Evolutionary conservation across 2,888 invertebrate species (phyloP), one percentile per base, ranked within the genome.

Genomic region (Tromatobia lineatoria): DNA sequence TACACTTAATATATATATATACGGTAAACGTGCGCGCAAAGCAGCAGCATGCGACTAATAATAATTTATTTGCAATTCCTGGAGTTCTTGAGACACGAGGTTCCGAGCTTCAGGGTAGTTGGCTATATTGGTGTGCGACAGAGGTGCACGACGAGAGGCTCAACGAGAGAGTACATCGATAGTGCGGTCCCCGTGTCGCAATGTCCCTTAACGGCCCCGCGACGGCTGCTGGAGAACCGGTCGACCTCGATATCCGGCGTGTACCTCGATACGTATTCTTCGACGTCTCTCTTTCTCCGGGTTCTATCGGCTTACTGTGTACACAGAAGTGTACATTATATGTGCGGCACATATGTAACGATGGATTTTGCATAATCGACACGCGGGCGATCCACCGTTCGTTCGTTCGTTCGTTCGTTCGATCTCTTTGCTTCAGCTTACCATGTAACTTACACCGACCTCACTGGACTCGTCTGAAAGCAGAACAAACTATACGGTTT

Each of bases 151-250:
- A 67, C 59, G 79, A 8, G 71, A 79, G 64, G 38, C 10, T 23
- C 15, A 20, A 34, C 29, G 70, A 76, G 64, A 73, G 45, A 57
- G 67, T 20, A 71, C 76, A 66, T 54, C 66, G 80, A 78, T 81
- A 80, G 69, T 76, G 57, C 80, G 71, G 80, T 18, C 77, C 81
- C 81, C 83, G 88, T 91, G 90, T 91, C 89, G 91, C 91, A 91
- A 91, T 91, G 89, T 90, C 93, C 92, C 90, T 91, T 92, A 92
- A 91, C 90, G 90, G 89, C 89, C 70, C 78, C 78, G 78, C 88
- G 89, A 90, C 91, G 91, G 92, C 90, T 91, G 93, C 89, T 90
- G 91, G 90, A 91, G 89, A 91, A 91, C 91, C 90, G 90, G 93
- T 92, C 92, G 93, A 92, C 93, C 93, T 93, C 93, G 93, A 90